A percentile compares a stretch with the other conserved stretches of the same genome.
These are phyloP conservation scores for Montipora capitata DNA, from an alignment of 92 coral and sea anemone genomes.

Conservation along the genomic window DNA sequence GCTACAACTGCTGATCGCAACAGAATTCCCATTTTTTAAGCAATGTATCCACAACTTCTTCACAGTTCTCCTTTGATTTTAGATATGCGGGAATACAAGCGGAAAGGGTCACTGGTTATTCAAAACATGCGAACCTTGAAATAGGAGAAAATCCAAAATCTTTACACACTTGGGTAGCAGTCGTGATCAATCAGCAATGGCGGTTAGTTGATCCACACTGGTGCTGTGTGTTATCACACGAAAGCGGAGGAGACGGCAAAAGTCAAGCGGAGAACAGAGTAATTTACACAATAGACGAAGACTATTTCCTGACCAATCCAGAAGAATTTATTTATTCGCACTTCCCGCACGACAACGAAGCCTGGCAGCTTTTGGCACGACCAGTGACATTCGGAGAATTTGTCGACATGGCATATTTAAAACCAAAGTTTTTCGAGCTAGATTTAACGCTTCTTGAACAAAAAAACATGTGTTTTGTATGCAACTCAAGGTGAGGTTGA, in stretches of 20 bases:
- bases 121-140: conserved; percentile 20
- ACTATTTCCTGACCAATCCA: conserved; percentile 14
- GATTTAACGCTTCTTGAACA: conserved; percentile 8
- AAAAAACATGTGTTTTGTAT: conserved; percentile 9
- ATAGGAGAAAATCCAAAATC: conserved; percentile 3
- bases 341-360: background rate
- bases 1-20: too few species aligned
- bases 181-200: conserved; percentile 22
- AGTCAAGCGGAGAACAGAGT: too few species aligned
- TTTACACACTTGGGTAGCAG: conserved; percentile 18
- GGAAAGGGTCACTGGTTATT: background rate
- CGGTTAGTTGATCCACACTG: conserved; percentile 11
- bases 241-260: background rate
- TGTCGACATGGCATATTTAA: conserved; percentile 14
- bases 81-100: conserved; percentile 22
- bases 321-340: conserved; percentile 14
- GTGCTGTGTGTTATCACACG: background rate
- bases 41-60: too few species aligned
- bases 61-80: background rate
- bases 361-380: conserved; percentile 17
- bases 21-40: too few species aligned
- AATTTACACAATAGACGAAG: background rate
- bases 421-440: conserved; percentile 5
- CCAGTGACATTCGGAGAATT: conserved; percentile 16
- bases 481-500: conserved; percentile 22